Evolutionary conservation across 2,797 vertebrate species (phyloP).

Genomic region (Coendou prehensilis): DNA sequence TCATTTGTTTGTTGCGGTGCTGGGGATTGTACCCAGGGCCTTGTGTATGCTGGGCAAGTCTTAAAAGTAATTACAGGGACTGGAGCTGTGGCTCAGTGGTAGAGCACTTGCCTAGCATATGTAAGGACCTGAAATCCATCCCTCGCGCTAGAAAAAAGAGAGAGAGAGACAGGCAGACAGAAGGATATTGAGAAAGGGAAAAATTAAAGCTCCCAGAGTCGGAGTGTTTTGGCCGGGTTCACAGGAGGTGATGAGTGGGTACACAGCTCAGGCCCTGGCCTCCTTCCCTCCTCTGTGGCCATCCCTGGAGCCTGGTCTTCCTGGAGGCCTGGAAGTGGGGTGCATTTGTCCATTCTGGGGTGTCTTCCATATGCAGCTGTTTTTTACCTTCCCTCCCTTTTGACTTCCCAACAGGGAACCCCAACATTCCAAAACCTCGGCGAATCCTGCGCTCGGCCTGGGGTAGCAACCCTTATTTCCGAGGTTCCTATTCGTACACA

Average conservation of each 20-base stretch:
- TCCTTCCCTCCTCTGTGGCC: background rate
- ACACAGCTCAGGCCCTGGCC: background rate
- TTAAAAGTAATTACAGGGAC: background rate
- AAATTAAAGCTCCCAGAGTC: background rate
- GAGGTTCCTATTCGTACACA: conserved; percentile 98
- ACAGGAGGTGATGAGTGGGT: background rate
- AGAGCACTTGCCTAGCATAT: background rate
- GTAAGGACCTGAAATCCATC: background rate
- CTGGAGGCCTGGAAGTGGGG: background rate
- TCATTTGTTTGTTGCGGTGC: background rate
- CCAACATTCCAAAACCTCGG: conserved; percentile 98
- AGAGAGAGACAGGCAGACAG: background rate
- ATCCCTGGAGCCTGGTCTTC: background rate
- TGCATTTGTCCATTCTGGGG: background rate
- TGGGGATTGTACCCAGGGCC: background rate
- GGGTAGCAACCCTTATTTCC: conserved; percentile 97
- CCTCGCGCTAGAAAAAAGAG: background rate
- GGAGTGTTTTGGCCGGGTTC: background rate
- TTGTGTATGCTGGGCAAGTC: background rate
- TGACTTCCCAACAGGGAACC: conserved; percentile 92
- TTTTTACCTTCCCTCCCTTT: conserved; percentile 67
- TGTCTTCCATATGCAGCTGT: background rate
- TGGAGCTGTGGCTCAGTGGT: background rate
- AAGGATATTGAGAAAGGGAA: background rate
- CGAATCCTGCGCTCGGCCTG: conserved; percentile 97